A percentile compares a stretch with the other conserved stretches of the same genome.
These are phyloP conservation scores for Parnassius smintheus DNA, from an alignment of 2,888 invertebrate genomes.

Conservation along the genomic window DNA sequence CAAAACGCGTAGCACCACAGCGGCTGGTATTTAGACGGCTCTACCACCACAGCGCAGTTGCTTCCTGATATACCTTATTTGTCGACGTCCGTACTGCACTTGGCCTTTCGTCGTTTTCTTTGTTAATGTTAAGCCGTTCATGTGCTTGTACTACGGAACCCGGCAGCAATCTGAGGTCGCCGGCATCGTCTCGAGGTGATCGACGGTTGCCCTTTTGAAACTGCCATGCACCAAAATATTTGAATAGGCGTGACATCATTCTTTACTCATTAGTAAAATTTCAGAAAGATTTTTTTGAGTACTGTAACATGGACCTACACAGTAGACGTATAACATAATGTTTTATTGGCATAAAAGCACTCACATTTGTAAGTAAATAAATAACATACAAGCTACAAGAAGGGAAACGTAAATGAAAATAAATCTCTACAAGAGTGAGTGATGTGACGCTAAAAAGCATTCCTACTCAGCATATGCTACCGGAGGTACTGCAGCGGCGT, in stretches of 20 bases:
- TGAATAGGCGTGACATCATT: slow-evolving; percentile 35
- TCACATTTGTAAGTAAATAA: too few relatives aligned
- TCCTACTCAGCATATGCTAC: too few relatives aligned
- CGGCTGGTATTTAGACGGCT: slow-evolving; percentile 22
- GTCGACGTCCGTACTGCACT: slow-evolving; percentile 33
- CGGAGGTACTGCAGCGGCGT: too few relatives aligned
- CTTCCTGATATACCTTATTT: slow-evolving; percentile 30
- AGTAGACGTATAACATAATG: too few relatives aligned
- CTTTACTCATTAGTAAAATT: not conserved
- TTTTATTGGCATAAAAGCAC: too few relatives aligned
- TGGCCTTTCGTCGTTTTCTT: slow-evolving; percentile 61
- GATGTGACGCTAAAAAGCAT: too few relatives aligned
- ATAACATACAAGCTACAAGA: too few relatives aligned
- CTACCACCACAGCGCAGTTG: slow-evolving; percentile 3
- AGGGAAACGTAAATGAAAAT: too few relatives aligned
- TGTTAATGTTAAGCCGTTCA: slow-evolving; percentile 51
- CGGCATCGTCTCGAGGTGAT: slow-evolving; percentile 55
- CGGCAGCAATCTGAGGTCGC: slow-evolving; percentile 63
- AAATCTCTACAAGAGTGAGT: too few relatives aligned
- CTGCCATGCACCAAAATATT: slow-evolving; percentile 50
- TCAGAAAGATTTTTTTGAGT: too few relatives aligned
- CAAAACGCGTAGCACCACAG: slow-evolving; percentile 20
- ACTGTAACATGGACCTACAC: too few relatives aligned
- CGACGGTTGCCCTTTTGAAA: slow-evolving; percentile 58
- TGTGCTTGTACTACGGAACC: slow-evolving; percentile 43